Percentiles rank a stretch among this genome's conserved stretches.
Conservation (phyloP, 2,888 invertebrate species). For the Ryuthela nishihirai region DNA sequence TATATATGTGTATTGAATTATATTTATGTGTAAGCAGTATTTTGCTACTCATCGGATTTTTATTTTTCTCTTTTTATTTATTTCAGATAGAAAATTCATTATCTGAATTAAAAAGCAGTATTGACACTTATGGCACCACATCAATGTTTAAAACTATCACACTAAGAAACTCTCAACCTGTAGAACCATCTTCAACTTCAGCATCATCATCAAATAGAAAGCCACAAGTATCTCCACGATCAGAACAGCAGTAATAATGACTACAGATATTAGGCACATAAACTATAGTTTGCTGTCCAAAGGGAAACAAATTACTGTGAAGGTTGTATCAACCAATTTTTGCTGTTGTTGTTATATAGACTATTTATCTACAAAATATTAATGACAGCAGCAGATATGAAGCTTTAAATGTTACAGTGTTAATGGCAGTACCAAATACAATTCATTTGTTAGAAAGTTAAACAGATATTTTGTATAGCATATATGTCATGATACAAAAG, state of each 20-base stretch:
- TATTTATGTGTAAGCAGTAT: no score
- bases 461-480: no score
- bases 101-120: slow-evolving; percentile 31
- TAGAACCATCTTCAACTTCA: slow-evolving; percentile 2
- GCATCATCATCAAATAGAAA: not conserved
- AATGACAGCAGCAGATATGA: no score
- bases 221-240: not conserved
- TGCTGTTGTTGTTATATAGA: slow-evolving; percentile 27
- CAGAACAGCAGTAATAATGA: not conserved
- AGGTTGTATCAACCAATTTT: slow-evolving; percentile 27
- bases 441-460: no score
- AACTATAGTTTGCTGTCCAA: slow-evolving; percentile 3
- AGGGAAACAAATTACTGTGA: slow-evolving; percentile 12
- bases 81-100: slow-evolving; percentile 34
- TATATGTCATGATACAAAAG: no score
- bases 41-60: no score
- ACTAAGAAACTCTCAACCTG: slow-evolving; percentile 12
- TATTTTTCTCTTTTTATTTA: not conserved
- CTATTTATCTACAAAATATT: slow-evolving; percentile 24
- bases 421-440: no score
- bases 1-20: no score
- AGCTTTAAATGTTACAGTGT: no score
- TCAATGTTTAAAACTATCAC: slow-evolving; percentile 25
- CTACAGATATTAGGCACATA: not conserved
- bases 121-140: slow-evolving; percentile 29